phyloP scores from a whole-genome alignment of 2,113 vertebrate species.

The Pithys albifrons region DNA sequence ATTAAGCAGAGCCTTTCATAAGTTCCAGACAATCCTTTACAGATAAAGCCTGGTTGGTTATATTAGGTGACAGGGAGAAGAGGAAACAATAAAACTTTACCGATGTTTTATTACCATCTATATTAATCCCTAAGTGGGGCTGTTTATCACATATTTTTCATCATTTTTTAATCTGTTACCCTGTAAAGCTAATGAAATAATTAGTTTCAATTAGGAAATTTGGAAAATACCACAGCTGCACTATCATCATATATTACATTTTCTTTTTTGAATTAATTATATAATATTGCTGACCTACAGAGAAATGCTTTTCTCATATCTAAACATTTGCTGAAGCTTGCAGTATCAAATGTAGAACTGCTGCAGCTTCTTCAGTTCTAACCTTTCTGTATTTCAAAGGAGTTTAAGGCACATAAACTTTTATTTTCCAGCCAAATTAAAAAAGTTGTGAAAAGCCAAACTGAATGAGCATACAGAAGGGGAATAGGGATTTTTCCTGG shows the following conservation, averaged over 20 bases:
- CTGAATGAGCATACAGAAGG: not conserved
- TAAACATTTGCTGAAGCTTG: not conserved
- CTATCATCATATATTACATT: not conserved
- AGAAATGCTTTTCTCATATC: not conserved
- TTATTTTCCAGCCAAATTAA: not conserved
- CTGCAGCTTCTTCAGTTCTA: not conserved
- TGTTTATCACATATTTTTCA: not conserved
- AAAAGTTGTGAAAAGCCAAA: not conserved
- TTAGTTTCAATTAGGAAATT: not conserved
- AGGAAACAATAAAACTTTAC: slow-evolving; percentile 50
- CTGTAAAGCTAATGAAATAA: not conserved
- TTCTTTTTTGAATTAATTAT: not conserved
- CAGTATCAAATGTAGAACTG: not conserved
- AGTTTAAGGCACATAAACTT: not conserved
- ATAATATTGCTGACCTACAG: not conserved
- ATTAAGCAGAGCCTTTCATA: slow-evolving; percentile 29
- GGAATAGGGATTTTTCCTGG: not conserved
- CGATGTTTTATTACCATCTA: not conserved
- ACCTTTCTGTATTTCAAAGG: not conserved
- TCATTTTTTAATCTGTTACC: not conserved
- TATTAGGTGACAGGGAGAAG: not conserved
- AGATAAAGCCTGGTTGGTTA: slow-evolving; percentile 24
- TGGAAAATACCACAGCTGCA: not conserved
- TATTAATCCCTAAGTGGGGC: not conserved
- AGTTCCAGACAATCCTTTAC: slow-evolving; percentile 13